Conservation (phyloP, 2,797 vertebrate species). For the Ptychobarbus kaznakovi region DNA sequence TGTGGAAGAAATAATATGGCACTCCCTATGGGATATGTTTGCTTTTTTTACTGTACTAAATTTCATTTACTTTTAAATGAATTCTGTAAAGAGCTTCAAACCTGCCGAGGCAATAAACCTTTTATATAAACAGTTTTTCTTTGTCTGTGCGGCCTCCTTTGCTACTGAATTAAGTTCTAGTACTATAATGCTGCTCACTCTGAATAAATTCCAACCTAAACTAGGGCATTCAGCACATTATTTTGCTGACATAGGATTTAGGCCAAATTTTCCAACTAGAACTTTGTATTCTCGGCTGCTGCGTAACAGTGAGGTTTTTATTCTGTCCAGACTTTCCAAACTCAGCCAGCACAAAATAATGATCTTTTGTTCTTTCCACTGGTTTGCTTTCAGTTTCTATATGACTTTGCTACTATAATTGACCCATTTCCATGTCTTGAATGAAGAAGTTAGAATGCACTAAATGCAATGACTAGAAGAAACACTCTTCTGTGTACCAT, state of each 20-base stretch:
- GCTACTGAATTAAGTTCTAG: not conserved
- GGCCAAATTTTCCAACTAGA: not conserved
- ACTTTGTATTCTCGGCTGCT: not conserved
- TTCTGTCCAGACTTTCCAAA: not conserved
- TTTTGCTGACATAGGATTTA: not conserved
- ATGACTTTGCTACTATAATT: not conserved
- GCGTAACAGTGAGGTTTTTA: not conserved
- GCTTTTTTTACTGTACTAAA: slow-evolving; percentile 54
- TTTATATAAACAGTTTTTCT: slow-evolving; percentile 10
- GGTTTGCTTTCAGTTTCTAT: slow-evolving; percentile 27
- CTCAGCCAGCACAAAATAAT: not conserved
- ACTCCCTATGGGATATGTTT: slow-evolving; percentile 62
- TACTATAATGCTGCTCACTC: not conserved
- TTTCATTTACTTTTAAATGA: slow-evolving; percentile 47
- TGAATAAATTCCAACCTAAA: not conserved
- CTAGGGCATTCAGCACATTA: not conserved
- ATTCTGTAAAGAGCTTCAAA: slow-evolving; percentile 21
- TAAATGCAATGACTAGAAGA: not conserved
- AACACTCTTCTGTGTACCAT: not conserved
- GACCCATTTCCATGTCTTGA: not conserved
- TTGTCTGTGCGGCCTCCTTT: not conserved
- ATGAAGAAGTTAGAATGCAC: not conserved
- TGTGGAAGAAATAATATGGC: slow-evolving; percentile 36
- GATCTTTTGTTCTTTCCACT: not conserved
- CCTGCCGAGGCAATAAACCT: slow-evolving; percentile 47